Conservation (phyloP, 1,140 invertebrate species). For the Ptiloglossa arizonensis region DNA sequence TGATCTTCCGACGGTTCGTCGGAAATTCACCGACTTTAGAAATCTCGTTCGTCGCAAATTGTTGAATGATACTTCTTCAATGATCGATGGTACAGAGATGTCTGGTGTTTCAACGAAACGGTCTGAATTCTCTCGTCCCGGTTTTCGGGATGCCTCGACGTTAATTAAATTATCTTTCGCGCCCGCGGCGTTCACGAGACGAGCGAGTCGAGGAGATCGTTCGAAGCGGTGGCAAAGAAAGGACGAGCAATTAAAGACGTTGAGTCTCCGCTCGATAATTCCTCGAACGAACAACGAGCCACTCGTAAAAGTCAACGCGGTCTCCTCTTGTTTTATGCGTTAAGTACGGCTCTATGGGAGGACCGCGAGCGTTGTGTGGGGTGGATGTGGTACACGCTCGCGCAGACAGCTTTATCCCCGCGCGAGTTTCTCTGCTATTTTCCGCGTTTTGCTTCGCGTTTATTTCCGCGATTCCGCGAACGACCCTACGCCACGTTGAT, state of each 20-base stretch:
- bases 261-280: conserved; percentile 56
- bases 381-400: not conserved
- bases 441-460: not conserved
- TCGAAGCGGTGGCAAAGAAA: conserved; percentile 2
- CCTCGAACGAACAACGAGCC: conserved; percentile 58
- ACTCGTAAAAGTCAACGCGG: conserved; percentile 65
- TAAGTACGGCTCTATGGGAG: conserved; percentile 62
- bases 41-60: no score
- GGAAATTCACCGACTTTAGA: no score
- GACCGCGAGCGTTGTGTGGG: conserved; percentile 15
- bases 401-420: not conserved
- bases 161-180: conserved; percentile 14
- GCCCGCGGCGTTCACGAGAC: not conserved
- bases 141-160: no score
- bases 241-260: conserved; percentile 45
- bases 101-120: no score
- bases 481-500: not conserved
- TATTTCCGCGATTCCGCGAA: not conserved
- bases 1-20: no score
- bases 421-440: not conserved
- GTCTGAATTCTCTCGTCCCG: no score
- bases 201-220: conserved; percentile 7
- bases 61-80: no score
- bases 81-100: no score
- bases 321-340: conserved; percentile 66